Conservation (phyloP, 2,888 invertebrate genomes). For the Melanostoma scalare region DNA sequence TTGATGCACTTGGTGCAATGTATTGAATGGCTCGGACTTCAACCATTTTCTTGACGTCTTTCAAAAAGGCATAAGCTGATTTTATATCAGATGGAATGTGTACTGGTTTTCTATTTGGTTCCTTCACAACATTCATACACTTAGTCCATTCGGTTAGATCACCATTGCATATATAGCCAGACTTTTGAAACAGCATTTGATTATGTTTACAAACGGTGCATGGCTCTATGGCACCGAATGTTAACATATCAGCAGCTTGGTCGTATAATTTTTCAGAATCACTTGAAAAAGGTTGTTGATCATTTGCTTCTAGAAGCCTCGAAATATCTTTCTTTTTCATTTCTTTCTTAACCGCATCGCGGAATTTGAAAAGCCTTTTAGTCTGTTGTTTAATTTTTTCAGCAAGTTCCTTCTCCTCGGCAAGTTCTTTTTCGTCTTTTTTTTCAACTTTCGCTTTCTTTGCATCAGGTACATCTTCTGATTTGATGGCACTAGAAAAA, state of each 20-base stretch:
- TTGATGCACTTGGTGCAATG: conserved; percentile 82
- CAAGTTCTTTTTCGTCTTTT: conserved; percentile 83
- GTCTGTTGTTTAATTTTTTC: conserved; percentile 81
- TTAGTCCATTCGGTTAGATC: conserved; percentile 91
- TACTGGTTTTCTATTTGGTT: conserved; percentile 89
- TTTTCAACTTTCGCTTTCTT: conserved; percentile 89
- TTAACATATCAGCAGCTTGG: conserved; percentile 91
- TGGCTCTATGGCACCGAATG: conserved; percentile 91
- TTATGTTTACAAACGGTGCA: conserved; percentile 91
- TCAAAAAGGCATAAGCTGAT: conserved; percentile 84
- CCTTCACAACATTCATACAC: conserved; percentile 88
- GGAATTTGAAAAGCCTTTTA: conserved; percentile 83
- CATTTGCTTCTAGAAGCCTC: conserved; percentile 87
- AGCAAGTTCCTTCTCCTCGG: conserved; percentile 85
- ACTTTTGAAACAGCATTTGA: conserved; percentile 87
- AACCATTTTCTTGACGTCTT: conserved; percentile 85
- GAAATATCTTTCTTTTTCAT: conserved; percentile 86
- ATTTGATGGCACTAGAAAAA: conserved; percentile 78
- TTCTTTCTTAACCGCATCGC: conserved; percentile 85
- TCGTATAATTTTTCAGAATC: conserved; percentile 86
- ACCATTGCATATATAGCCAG: conserved; percentile 93
- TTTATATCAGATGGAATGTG: conserved; percentile 86
- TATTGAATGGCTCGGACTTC: conserved; percentile 84
- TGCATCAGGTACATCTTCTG: conserved; percentile 84
- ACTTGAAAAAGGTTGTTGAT: conserved; percentile 87